These are phyloP conservation scores for Hemicordylus capensis DNA, from an alignment of 2,113 vertebrate genomes.

Conservation along the genomic window DNA sequence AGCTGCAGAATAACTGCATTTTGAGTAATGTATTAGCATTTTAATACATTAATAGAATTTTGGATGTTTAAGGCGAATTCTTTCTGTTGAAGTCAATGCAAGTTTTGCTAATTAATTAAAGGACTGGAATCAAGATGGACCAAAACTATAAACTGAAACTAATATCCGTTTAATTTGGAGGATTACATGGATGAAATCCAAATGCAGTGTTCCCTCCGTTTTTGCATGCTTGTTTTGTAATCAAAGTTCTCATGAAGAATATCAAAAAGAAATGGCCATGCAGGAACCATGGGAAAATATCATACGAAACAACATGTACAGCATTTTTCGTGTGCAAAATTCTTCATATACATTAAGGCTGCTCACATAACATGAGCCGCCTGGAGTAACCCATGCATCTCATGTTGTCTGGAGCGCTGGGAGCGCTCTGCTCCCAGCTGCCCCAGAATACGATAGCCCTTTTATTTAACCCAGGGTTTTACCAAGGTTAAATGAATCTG, in stretches of 20 bases:
- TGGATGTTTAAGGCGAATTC: background rate
- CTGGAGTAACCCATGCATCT: no score
- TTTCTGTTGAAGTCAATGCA: background rate
- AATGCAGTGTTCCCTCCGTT: background rate
- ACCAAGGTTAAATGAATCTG: no score
- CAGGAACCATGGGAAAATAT: background rate
- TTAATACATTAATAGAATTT: background rate
- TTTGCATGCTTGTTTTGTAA: conserved; percentile 13
- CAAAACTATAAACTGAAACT: background rate
- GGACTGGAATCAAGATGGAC: background rate
- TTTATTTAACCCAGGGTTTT: no score
- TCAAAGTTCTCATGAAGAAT: background rate
- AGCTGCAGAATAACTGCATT: background rate
- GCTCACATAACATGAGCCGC: no score
- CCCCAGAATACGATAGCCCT: no score
- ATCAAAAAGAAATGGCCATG: background rate
- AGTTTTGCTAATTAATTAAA: conserved; percentile 14
- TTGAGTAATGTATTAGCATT: background rate
- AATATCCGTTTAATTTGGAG: background rate
- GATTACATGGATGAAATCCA: background rate
- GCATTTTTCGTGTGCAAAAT: background rate
- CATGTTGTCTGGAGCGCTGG: no score
- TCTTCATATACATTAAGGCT: background rate
- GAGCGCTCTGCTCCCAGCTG: no score
- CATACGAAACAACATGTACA: background rate